Base-by-base conservation (phyloP, 2,113 vertebrate genomes). In the Propithecus coquereli region DNA sequence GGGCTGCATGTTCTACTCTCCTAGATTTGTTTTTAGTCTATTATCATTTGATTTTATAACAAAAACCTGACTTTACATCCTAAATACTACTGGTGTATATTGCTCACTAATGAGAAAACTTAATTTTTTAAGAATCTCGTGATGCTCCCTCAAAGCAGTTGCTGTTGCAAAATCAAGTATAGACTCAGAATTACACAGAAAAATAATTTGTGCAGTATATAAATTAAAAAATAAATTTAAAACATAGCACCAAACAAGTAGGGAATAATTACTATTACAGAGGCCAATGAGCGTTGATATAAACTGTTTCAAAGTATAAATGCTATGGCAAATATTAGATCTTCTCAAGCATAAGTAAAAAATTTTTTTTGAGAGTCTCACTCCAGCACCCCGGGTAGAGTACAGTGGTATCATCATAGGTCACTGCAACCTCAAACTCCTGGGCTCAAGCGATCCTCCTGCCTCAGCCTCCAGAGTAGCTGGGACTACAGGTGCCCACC, bases 211-310 rank as follows among this genome's bases (percentile, higher is more conserved):
- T 54, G 22, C 18, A 94, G 10, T 79, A 87, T 59, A 30, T 87
- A 92, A 97, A 87, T 59, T 96, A 37, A 85, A 94, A 96, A 90
- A 47, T 66, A 96, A 87, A 80, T 57, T 73, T 57, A 81, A 93
- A 83, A 87, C 30, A 30, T 54, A 91, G 6, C 16, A 63, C 9
- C 52, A 94, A 84, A 89, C 71, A 80, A 68, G 23, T 52, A 76
- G 71, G 3, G 23, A 89, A 52, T 89, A 68, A 82, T 76, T 87
- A 90, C 30, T 96, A 13, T 80, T 77, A 77, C 30, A 95, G 20
- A 97, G 34, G 23, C 13, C 47, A 95, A 61, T 87, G 27, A 91
- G 27, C 7, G 45, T 4, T 50, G 20, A 90, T 54, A 96, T n/a
- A 95, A 95, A 84, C 34, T 93, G 43, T 82, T 96, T 94, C 18